A percentile compares a stretch with the other conserved stretches of the same genome.
Conservation (phyloP, 2,888 invertebrate species). For the Drosophila nr. perissopoda region DNA sequence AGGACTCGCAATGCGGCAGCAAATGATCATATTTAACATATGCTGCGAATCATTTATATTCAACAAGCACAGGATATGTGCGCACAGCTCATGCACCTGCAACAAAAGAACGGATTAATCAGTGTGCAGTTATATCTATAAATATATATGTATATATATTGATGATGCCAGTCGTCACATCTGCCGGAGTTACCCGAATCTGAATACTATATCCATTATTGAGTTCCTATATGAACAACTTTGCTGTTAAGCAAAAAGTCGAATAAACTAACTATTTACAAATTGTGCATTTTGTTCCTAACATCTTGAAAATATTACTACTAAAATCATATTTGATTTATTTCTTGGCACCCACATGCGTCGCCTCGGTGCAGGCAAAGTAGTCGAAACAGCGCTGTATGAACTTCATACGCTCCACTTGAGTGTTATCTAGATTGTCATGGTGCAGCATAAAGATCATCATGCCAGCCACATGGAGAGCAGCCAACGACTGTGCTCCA, state of each 20-base stretch:
- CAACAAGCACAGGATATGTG: slow-evolving; percentile 41
- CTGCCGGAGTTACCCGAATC: background rate
- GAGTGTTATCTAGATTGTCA: slow-evolving; percentile 35
- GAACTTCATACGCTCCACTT: slow-evolving; percentile 48
- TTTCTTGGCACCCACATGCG: slow-evolving; percentile 37
- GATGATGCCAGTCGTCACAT: background rate
- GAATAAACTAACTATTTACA: background rate
- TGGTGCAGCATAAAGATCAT: slow-evolving; percentile 60
- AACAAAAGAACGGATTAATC: background rate
- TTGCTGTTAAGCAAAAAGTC: too few species aligned
- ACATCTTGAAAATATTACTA: background rate
- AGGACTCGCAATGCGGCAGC: slow-evolving; percentile 57
- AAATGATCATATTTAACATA: slow-evolving; percentile 55
- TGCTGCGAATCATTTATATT: slow-evolving; percentile 39
- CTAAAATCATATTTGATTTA: background rate
- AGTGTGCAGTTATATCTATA: background rate
- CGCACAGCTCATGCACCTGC: slow-evolving; percentile 55
- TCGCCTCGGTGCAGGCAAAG: slow-evolving; percentile 62
- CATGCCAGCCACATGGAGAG: slow-evolving; percentile 59
- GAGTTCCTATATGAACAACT: background rate
- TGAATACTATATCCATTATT: background rate
- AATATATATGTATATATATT: background rate
- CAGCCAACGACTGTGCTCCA: slow-evolving; percentile 50
- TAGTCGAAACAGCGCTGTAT: slow-evolving; percentile 60
- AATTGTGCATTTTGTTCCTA: background rate